Evolutionary conservation across 2,797 vertebrate species (phyloP).

Genomic region (Coluber constrictor): DNA sequence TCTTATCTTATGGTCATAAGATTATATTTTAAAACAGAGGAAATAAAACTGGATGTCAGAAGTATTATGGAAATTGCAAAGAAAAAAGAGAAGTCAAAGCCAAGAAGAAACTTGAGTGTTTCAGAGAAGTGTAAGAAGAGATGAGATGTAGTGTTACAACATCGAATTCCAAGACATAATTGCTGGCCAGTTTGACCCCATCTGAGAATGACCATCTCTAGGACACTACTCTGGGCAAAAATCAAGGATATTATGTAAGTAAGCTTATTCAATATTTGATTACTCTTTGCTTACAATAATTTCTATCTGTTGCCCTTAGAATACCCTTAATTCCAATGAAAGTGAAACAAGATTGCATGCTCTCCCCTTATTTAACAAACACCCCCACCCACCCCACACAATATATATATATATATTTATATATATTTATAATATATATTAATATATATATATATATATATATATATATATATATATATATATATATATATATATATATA

Average conservation of each 20-base stretch:
- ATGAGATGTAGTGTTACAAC: not conserved
- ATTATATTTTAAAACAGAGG: not conserved
- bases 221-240: not conserved
- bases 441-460: no score
- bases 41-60: not conserved
- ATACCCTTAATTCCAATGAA: not conserved
- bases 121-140: not conserved
- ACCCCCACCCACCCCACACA: no score
- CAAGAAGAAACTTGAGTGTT: not conserved
- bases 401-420: no score
- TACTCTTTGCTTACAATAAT: constrained; percentile 21
- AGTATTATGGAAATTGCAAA: not conserved
- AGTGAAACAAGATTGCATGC: not conserved
- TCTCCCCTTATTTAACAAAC: not conserved
- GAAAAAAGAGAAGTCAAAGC: not conserved
- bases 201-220: not conserved
- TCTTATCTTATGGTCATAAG: not conserved
- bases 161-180: not conserved
- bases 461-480: no score
- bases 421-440: no score
- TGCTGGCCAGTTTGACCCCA: not conserved
- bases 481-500: no score
- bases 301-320: constrained; percentile 2
- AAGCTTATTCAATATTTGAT: constrained; percentile 29
- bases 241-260: not conserved